phyloP scores from a whole-genome alignment of 2,888 invertebrate genomes.

The Sminthurinus aureus region DNA sequence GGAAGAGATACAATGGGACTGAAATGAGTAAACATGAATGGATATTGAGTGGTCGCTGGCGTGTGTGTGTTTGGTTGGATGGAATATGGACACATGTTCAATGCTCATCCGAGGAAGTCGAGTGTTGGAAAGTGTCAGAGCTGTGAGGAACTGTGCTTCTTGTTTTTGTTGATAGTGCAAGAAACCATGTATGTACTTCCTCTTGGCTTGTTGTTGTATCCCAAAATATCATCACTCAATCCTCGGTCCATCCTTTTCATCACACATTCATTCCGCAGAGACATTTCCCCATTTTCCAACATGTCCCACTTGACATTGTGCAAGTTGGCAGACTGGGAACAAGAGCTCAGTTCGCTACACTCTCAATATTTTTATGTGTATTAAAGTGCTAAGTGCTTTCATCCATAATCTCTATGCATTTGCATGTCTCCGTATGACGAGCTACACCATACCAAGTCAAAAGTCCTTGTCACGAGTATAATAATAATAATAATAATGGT shows the following conservation, averaged over 20 bases:
- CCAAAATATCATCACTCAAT: slow-evolving; percentile 36
- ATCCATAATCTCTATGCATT: not conserved
- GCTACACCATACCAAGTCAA: no score
- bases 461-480: no score
- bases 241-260: slow-evolving; percentile 16
- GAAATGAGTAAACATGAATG: slow-evolving; percentile 16
- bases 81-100: no score
- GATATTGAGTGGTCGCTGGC: not conserved
- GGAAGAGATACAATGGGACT: not conserved
- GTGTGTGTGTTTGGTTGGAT: no score
- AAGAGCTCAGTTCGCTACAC: no score
- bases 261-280: not conserved
- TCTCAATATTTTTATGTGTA: no score
- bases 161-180: not conserved
- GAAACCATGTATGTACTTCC: slow-evolving; percentile 14
- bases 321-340: no score
- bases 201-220: not conserved
- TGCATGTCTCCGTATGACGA: no score
- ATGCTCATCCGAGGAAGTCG: no score
- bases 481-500: not conserved
- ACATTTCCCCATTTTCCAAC: no score
- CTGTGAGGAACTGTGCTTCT: no score
- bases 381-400: not conserved
- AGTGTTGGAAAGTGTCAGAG: no score
- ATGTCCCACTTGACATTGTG: slow-evolving; percentile 17